Evolutionary conservation across 1,140 invertebrate genomes (phyloP).

Genomic region (Danaus melanippus): DNA sequence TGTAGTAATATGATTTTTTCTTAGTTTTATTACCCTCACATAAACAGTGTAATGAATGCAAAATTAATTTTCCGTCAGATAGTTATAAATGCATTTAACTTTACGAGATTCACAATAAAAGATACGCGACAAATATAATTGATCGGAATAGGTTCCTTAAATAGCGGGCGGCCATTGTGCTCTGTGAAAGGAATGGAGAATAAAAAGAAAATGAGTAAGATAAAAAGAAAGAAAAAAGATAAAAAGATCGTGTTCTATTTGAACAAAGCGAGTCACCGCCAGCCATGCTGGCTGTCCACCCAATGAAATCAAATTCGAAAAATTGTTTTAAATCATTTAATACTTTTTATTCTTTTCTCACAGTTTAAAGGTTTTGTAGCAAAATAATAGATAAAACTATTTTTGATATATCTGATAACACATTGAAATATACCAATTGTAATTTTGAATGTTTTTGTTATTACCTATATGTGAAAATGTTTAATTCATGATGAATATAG

Average conservation of each 20-base stretch:
- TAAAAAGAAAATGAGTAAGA: constrained; percentile 23
- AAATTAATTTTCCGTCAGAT: constrained; percentile 8
- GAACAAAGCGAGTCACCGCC: constrained; percentile 62
- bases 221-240: constrained; percentile 51
- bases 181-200: constrained; percentile 27
- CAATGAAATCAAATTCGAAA: constrained; percentile 31
- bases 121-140: constrained; percentile 29
- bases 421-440: no score
- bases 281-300: constrained; percentile 46
- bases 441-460: no score
- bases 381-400: no score
- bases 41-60: not conserved
- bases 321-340: constrained; percentile 19
- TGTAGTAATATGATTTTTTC: no score
- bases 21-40: no score
- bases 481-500: no score
- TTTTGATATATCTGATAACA: no score
- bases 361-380: no score
- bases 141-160: constrained; percentile 49
- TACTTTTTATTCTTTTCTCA: constrained; percentile 10
- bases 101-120: constrained; percentile 4
- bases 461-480: no score
- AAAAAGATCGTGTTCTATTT: constrained; percentile 62
- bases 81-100: no score
- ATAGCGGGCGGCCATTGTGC: constrained; percentile 56